These are phyloP conservation scores for Dasypolia templi DNA, from an alignment of 2,888 invertebrate species.

Conservation along the genomic window DNA sequence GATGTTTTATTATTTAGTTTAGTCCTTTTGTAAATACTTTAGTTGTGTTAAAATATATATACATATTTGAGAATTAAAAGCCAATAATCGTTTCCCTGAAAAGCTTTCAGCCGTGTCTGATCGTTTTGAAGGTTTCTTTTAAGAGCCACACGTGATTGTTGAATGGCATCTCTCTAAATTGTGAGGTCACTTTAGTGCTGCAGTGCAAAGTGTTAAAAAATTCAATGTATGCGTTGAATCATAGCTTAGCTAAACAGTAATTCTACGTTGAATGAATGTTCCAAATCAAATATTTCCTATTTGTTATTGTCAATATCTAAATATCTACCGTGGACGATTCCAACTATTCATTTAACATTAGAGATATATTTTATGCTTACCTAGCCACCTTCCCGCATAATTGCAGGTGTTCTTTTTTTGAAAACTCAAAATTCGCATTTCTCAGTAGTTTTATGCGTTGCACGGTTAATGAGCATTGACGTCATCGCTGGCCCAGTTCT, in stretches of 20 bases:
- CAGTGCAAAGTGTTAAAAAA: not conserved
- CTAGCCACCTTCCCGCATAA: not conserved
- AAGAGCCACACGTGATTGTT: conserved; percentile 6
- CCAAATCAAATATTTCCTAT: not conserved
- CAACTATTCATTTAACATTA: not conserved
- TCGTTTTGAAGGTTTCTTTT: conserved; percentile 2
- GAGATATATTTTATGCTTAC: not conserved
- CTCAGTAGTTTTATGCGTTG: conserved; percentile 41
- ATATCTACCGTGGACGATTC: not conserved
- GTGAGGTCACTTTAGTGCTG: not conserved
- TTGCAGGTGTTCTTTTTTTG: conserved; percentile 21
- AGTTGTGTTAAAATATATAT: too few relatives aligned
- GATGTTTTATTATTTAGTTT: too few relatives aligned
- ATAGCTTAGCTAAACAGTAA: not conserved
- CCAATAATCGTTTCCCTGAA: not conserved
- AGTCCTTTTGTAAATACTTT: too few relatives aligned
- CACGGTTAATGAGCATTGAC: conserved; percentile 62
- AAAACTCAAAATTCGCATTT: conserved; percentile 34
- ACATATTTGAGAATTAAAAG: not conserved
- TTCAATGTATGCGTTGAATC: not conserved
- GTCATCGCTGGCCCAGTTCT: conserved; percentile 65
- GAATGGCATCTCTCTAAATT: conserved; percentile 5
- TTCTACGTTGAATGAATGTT: not conserved
- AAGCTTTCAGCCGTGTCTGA: conserved; percentile 16
- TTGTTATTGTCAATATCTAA: not conserved